These are phyloP conservation scores for Holothuria glaberrima DNA, from an alignment of 35 echinoderm and acorn worm genomes.

Conservation along the genomic window DNA sequence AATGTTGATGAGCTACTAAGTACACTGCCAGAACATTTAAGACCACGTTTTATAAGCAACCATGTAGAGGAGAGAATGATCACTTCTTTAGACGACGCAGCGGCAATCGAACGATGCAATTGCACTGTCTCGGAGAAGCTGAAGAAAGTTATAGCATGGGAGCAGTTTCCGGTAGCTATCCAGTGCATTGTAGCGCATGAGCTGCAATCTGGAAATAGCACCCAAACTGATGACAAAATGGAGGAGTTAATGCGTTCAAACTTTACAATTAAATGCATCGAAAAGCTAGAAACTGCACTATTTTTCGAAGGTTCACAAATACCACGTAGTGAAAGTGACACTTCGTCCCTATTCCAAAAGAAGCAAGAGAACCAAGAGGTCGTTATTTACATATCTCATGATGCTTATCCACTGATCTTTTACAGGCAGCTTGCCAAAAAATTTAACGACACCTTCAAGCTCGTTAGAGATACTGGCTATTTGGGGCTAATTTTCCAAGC, in stretches of 20 bases:
- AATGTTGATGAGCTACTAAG: slow-evolving; percentile 28
- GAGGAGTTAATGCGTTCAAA: neutral
- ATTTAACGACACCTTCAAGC: slow-evolving; percentile 22
- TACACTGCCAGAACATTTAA: slow-evolving; percentile 5
- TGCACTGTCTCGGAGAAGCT: neutral
- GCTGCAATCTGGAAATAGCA: neutral
- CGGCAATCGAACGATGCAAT: neutral
- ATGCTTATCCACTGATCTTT: neutral
- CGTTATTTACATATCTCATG: slow-evolving; percentile 16
- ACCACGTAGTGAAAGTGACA: neutral
- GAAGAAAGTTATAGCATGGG: neutral
- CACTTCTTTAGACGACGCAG: neutral
- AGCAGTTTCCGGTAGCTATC: slow-evolving; percentile 18
- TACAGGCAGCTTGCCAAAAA: slow-evolving; percentile 9
- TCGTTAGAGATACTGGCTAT: neutral
- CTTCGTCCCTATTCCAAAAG: slow-evolving; percentile 1
- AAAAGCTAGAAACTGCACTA: slow-evolving; percentile 9
- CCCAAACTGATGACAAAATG: neutral
- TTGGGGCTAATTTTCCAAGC: slow-evolving; percentile 12
- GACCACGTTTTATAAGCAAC: slow-evolving; percentile 24
- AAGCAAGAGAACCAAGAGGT: neutral
- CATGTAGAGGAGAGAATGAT: neutral
- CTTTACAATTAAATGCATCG: slow-evolving; percentile 12
- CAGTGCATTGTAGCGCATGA: slow-evolving; percentile 38
- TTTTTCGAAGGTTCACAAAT: neutral